Conservation (phyloP, 2,113 vertebrate species). For the Chamaetylas fuelleborni region DNA sequence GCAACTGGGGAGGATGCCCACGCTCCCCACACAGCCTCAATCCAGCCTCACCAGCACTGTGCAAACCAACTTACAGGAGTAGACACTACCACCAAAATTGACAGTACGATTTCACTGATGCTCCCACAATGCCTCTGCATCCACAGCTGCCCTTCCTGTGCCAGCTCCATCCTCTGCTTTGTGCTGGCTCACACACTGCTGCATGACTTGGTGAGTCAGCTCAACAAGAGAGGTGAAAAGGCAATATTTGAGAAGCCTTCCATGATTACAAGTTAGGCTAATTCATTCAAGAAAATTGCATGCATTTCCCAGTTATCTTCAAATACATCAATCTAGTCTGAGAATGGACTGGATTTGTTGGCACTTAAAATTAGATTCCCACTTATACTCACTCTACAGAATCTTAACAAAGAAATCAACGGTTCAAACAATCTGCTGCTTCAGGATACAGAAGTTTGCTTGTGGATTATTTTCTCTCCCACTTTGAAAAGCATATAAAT, state of each 20-base stretch:
- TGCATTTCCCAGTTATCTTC: not conserved
- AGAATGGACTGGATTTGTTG: not conserved
- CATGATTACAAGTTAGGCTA: not conserved
- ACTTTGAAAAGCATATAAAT: not conserved
- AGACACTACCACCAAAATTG: not conserved
- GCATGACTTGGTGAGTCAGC: not conserved
- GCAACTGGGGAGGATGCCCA: not conserved
- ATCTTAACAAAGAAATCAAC: not conserved
- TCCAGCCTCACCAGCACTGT: not conserved
- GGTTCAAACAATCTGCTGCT: not conserved
- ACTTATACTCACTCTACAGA: not conserved
- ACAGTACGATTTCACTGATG: not conserved
- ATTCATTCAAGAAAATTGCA: constrained; percentile 5
- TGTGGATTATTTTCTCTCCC: not conserved
- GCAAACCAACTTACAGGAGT: not conserved
- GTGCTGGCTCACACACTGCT: fast-evolving
- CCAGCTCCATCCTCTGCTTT: not conserved
- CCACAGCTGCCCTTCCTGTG: not conserved
- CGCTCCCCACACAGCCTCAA: fast-evolving
- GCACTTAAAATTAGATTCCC: not conserved
- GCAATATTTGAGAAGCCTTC: not conserved
- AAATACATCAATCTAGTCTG: not conserved
- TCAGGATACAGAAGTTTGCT: not conserved
- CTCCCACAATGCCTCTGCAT: not conserved
- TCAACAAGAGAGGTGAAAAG: not conserved